phyloP scores from a whole-genome alignment of 2,797 vertebrate species.

The Sandelia bainsii region DNA sequence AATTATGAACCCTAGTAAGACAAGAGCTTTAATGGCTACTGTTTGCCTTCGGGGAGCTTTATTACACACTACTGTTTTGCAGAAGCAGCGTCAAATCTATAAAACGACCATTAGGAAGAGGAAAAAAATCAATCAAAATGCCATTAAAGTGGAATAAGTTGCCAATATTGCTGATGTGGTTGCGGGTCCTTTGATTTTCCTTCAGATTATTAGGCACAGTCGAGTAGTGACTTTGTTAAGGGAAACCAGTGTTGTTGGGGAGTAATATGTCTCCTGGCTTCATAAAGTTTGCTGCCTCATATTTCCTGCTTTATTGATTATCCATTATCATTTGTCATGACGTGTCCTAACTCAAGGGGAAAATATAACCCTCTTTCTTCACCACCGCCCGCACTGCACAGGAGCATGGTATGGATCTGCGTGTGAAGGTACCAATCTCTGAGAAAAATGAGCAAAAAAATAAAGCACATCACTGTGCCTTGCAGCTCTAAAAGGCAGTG shows the following conservation, averaged over 20 bases:
- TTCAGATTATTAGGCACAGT: slow-evolving; percentile 99
- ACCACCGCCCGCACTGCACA: slow-evolving; percentile 83
- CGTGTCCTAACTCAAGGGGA: slow-evolving; percentile 99
- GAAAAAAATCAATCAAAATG: slow-evolving; percentile 99
- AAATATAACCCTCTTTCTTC: slow-evolving; percentile 99
- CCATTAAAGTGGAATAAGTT: slow-evolving; percentile 99
- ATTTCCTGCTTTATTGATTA: slow-evolving; percentile 99
- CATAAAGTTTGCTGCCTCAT: slow-evolving; percentile 99
- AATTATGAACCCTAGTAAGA: slow-evolving; percentile 99
- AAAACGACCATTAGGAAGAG: slow-evolving; percentile 99
- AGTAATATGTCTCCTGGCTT: slow-evolving; percentile 99
- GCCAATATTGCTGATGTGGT: slow-evolving; percentile 99
- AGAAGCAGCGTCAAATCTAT: slow-evolving; percentile 99
- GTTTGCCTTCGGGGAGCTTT: slow-evolving; percentile 99
- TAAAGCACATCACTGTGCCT: slow-evolving; percentile 92
- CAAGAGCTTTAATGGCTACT: slow-evolving; percentile 99
- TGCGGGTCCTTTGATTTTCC: slow-evolving; percentile 99
- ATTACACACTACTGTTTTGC: slow-evolving; percentile 99
- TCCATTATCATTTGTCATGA: slow-evolving; percentile 99
- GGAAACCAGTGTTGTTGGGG: slow-evolving; percentile 99
- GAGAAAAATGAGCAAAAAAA: slow-evolving; percentile 99
- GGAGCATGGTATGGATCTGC: slow-evolving; percentile 96
- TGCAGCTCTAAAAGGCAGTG: slow-evolving; percentile 91
- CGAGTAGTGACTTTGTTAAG: slow-evolving; percentile 99
- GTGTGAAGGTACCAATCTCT: slow-evolving; percentile 97